These are phyloP conservation scores for Microplitis demolitor DNA, from an alignment of 1,140 invertebrate species.

Conservation along the genomic window DNA sequence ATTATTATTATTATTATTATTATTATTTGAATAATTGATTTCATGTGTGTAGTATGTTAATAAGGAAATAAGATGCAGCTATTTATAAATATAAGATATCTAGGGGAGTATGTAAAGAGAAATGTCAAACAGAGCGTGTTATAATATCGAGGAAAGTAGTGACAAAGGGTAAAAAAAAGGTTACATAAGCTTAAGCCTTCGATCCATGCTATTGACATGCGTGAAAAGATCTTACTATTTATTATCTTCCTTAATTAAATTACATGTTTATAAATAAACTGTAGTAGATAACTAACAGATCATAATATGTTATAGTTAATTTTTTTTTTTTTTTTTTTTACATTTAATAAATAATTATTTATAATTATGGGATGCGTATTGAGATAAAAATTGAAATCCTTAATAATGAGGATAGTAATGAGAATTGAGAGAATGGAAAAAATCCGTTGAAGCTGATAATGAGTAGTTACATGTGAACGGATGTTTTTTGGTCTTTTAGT, in stretches of 20 bases:
- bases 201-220: constrained; percentile 9
- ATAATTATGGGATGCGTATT: no score
- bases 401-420: not conserved
- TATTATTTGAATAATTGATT: not conserved
- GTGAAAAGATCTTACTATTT: constrained; percentile 22
- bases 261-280: not conserved
- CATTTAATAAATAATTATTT: no score
- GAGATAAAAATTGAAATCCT: no score
- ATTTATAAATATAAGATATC: constrained; percentile 26
- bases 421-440: constrained; percentile 15
- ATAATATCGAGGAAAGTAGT: constrained; percentile 5
- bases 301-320: no score
- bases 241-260: constrained; percentile 1
- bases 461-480: constrained; percentile 32
- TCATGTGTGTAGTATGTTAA: constrained; percentile 6
- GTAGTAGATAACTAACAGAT: no score
- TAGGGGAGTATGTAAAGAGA: constrained; percentile 20
- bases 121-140: constrained; percentile 22
- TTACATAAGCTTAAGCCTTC: constrained; percentile 13
- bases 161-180: constrained; percentile 24
- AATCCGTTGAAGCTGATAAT: constrained; percentile 4
- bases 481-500: constrained; percentile 53
- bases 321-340: no score
- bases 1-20: not conserved
- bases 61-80: constrained; percentile 20